Conservation (phyloP, 2,888 invertebrate species). For the Polydrusus pterygomalis region DNA sequence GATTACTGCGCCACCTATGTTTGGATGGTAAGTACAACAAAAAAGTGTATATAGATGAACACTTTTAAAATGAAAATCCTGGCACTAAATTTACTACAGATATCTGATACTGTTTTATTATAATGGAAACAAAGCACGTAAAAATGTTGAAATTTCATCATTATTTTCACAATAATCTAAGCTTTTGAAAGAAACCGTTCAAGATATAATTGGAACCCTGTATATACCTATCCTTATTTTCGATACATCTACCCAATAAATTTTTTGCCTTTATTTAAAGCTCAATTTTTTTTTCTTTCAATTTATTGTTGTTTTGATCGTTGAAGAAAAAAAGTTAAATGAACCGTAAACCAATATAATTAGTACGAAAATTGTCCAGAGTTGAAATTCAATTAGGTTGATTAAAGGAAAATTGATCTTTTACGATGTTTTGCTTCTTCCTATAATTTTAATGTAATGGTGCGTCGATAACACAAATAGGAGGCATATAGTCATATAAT, state of each 20-base stretch:
- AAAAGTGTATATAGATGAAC: no score
- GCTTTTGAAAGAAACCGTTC: neutral
- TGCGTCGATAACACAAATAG: neutral
- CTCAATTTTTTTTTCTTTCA: neutral
- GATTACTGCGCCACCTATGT: slow-evolving; percentile 95
- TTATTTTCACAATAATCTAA: no score
- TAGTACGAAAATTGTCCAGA: neutral
- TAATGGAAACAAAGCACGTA: no score
- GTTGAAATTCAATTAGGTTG: slow-evolving; percentile 9
- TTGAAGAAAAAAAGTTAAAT: slow-evolving; percentile 3
- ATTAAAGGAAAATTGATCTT: slow-evolving; percentile 18
- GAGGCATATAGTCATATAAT: neutral
- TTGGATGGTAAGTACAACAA: slow-evolving; percentile 83
- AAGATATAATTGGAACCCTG: no score
- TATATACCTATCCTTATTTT: no score
- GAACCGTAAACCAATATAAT: neutral
- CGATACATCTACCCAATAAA: no score
- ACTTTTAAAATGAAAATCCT: no score
- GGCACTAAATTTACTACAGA: no score
- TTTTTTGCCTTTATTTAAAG: no score
- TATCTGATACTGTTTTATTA: no score
- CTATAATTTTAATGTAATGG: slow-evolving; percentile 11
- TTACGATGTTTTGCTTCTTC: slow-evolving; percentile 27
- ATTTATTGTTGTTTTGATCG: slow-evolving; percentile 2
- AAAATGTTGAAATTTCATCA: no score